phyloP scores from a whole-genome alignment of 1,140 invertebrate species.

The Sminthurides bifidus region DNA sequence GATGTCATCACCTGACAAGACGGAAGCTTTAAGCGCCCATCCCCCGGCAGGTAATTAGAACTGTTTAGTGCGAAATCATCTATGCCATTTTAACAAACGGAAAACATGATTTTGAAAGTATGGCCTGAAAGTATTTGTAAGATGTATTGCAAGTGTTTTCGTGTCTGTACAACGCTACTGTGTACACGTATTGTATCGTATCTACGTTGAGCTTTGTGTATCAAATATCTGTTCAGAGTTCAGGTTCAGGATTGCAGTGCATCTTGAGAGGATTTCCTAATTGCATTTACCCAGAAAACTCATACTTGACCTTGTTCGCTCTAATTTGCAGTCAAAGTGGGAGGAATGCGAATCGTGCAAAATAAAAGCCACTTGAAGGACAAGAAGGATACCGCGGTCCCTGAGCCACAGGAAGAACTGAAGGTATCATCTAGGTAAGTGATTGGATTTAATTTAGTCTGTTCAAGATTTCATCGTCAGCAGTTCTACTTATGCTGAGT shows the following conservation, averaged over 20 bases:
- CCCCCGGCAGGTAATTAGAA: slow-evolving; percentile 58
- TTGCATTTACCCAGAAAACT: too few species aligned
- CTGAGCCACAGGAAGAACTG: slow-evolving; percentile 35
- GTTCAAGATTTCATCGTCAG: too few species aligned
- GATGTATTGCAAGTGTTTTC: too few species aligned
- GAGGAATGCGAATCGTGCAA: slow-evolving; percentile 81
- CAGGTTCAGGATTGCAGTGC: too few species aligned
- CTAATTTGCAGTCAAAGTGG: slow-evolving; percentile 67
- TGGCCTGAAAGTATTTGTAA: not conserved
- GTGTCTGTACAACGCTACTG: too few species aligned
- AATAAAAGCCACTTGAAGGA: slow-evolving; percentile 55
- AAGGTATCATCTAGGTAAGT: slow-evolving; percentile 39
- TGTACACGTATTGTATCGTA: too few species aligned
- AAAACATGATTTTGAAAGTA: not conserved
- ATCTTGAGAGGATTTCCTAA: too few species aligned
- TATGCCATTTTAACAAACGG: slow-evolving; percentile 3
- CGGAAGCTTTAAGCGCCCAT: slow-evolving; percentile 63
- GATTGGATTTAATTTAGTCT: not conserved
- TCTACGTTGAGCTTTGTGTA: too few species aligned
- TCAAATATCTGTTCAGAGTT: too few species aligned
- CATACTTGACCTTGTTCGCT: too few species aligned
- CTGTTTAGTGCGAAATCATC: not conserved
- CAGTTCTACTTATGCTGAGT: too few species aligned
- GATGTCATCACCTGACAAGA: slow-evolving; percentile 49
- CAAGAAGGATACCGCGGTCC: slow-evolving; percentile 38